Conservation (phyloP, 2,888 invertebrate species). For the Drosophila greeni region DNA sequence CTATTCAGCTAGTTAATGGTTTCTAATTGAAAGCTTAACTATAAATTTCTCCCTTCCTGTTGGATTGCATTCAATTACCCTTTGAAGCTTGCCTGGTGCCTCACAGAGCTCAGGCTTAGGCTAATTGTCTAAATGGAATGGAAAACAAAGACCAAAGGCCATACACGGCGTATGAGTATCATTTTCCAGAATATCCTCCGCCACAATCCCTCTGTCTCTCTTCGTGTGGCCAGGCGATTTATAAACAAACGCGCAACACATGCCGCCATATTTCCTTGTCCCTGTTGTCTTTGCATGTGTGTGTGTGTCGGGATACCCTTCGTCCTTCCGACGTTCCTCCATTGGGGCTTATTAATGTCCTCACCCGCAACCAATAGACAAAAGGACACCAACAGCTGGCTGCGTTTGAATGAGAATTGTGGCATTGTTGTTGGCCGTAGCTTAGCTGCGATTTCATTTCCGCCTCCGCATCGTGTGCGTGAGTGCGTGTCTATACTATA, state of each 20-base stretch:
- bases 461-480: slow-evolving; percentile 52
- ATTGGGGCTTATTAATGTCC: slow-evolving; percentile 52
- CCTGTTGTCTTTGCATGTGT: slow-evolving; percentile 30
- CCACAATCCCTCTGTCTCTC: background rate
- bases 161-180: slow-evolving; percentile 56
- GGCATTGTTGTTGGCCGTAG: slow-evolving; percentile 50
- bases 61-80: background rate
- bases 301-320: slow-evolving; percentile 15
- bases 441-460: slow-evolving; percentile 66
- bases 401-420: slow-evolving; percentile 37
- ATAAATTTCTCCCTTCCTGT: background rate
- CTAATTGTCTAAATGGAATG: slow-evolving; percentile 33
- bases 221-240: slow-evolving; percentile 46
- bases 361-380: slow-evolving; percentile 47
- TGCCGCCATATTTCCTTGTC: slow-evolving; percentile 45
- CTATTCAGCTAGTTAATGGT: background rate
- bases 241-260: slow-evolving; percentile 51
- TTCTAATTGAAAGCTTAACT: background rate
- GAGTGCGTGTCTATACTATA: slow-evolving; percentile 24
- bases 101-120: background rate
- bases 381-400: slow-evolving; percentile 57
- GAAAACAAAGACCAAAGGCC: slow-evolving; percentile 31
- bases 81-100: background rate
- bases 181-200: slow-evolving; percentile 11
- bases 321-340: background rate